Conservation (phyloP, 2,113 vertebrate genomes). For the Podarcis muralis region DNA sequence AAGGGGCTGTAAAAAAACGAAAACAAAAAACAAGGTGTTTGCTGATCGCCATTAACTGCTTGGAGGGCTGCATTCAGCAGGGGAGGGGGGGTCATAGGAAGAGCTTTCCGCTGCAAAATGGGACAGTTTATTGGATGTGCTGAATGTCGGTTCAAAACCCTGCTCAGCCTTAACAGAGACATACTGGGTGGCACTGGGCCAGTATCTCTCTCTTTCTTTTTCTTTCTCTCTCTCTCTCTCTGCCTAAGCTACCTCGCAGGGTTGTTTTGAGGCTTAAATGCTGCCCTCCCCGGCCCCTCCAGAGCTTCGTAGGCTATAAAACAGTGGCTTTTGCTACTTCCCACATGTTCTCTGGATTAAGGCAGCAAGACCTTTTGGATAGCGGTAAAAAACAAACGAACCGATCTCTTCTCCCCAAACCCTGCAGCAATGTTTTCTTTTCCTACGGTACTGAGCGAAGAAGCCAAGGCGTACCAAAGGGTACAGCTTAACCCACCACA, state of each 20-base stretch:
- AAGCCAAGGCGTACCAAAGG: not conserved
- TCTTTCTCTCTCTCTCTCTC: not conserved
- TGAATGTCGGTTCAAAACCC: not conserved
- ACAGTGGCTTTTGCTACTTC: not conserved
- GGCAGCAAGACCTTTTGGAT: not conserved
- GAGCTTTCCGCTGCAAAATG: not conserved
- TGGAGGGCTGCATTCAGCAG: not conserved
- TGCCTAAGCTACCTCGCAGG: conserved; percentile 25
- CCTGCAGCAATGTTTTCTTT: not conserved
- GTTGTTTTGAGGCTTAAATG: not conserved
- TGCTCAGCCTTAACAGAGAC: conserved; percentile 15
- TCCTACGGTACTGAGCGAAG: not conserved
- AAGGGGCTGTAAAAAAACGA: no score
- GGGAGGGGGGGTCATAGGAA: not conserved
- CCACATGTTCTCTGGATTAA: not conserved
- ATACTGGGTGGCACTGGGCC: not conserved
- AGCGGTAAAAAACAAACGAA: not conserved
- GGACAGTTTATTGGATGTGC: not conserved
- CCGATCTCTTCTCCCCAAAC: not conserved
- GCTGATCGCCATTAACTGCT: not conserved
- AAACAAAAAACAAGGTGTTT: not conserved
- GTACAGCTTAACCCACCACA: not conserved
- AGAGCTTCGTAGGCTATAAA: no score
- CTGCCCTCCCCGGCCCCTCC: not conserved
- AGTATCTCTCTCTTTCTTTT: not conserved